Conservation (phyloP, 1,140 invertebrate species). For the Globodera rostochiensis region DNA sequence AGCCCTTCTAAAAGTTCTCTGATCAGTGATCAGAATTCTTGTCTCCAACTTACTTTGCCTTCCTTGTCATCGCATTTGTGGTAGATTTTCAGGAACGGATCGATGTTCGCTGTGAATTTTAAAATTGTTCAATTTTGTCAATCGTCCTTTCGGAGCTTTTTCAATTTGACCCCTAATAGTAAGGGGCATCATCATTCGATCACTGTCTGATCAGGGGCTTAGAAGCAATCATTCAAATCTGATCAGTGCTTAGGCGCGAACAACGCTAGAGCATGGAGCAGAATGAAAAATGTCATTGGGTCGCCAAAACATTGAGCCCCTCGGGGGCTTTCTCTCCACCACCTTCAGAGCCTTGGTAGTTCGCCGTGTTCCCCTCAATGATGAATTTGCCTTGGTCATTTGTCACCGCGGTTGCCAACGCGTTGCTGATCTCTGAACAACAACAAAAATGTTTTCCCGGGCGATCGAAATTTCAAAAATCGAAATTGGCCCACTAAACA, state of each 20-base stretch:
- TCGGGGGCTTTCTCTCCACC: too few relatives aligned
- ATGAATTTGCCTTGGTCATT: constrained; percentile 28
- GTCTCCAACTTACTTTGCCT: constrained; percentile 23
- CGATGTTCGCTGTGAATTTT: constrained; percentile 28
- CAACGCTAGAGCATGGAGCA: too few relatives aligned
- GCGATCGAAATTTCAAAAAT: neutral
- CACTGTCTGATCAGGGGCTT: too few relatives aligned
- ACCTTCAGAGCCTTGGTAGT: constrained; percentile 38
- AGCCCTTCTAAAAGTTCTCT: constrained; percentile 35
- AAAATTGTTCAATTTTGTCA: neutral
- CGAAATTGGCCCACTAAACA: too few relatives aligned
- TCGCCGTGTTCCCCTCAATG: constrained; percentile 36
- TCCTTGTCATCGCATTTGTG: constrained; percentile 45
- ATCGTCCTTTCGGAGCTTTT: too few relatives aligned
- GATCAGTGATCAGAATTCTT: constrained; percentile 5
- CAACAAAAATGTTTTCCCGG: neutral
- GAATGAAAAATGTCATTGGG: too few relatives aligned
- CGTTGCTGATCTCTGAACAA: constrained; percentile 31
- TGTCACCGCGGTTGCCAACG: constrained; percentile 35
- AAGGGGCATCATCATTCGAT: too few relatives aligned
- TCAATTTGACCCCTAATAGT: too few relatives aligned
- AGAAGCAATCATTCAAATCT: neutral
- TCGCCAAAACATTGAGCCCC: neutral
- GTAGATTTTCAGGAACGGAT: constrained; percentile 41
- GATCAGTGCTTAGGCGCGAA: neutral